phyloP scores from a whole-genome alignment of 2,113 vertebrate genomes.

The Emydocephalus ijimae region DNA sequence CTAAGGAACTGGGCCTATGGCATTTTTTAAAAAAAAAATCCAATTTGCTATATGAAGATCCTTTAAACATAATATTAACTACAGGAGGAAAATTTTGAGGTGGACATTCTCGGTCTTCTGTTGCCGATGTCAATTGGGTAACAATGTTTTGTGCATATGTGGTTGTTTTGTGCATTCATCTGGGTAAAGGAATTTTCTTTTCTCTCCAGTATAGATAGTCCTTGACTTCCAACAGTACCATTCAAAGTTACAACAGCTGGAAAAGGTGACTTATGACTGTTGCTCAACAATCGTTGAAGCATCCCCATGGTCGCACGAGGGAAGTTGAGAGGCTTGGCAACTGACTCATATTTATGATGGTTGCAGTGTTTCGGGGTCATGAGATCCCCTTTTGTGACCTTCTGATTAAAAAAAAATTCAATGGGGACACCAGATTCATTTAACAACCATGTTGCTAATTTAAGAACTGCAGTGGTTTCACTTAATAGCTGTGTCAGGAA shows the following conservation, averaged over 20 bases:
- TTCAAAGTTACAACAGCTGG: background rate
- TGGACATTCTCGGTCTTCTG: slow-evolving; percentile 61
- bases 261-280: background rate
- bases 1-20: slow-evolving; percentile 51
- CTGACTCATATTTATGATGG: background rate
- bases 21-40: slow-evolving; percentile 22
- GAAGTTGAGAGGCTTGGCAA: background rate
- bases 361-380: background rate
- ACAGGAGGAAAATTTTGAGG: slow-evolving; percentile 29
- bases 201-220: background rate
- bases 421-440: background rate
- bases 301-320: rapidly evolving
- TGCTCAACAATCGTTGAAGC: background rate
- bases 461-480: background rate
- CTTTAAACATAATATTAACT: slow-evolving; percentile 56
- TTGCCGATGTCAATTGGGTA: slow-evolving; percentile 55
- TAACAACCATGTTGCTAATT: background rate
- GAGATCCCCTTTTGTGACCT: background rate
- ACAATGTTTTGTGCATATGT: slow-evolving; percentile 52
- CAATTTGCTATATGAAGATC: slow-evolving; percentile 45
- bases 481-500: background rate
- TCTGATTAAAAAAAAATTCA: background rate
- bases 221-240: background rate
- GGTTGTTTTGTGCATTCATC: slow-evolving; percentile 35
- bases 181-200: background rate